phyloP scores from a whole-genome alignment of 2,888 invertebrate genomes.

The Tinea semifulvella region DNA sequence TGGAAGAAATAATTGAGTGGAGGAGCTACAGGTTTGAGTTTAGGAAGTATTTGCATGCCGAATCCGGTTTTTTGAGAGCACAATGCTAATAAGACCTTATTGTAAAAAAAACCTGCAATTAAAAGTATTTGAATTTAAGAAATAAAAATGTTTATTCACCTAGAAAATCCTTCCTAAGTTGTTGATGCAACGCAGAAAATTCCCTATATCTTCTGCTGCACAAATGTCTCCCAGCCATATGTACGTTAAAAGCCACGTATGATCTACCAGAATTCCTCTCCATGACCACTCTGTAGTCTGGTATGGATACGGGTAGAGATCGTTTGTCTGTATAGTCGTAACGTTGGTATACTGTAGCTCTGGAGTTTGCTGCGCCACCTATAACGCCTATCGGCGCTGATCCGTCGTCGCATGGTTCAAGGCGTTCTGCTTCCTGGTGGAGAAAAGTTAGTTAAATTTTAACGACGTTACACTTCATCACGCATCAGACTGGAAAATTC shows the following conservation, averaged over 20 bases:
- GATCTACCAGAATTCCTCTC: constrained; percentile 88
- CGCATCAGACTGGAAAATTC: no score
- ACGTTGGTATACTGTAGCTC: constrained; percentile 59
- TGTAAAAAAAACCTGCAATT: not conserved
- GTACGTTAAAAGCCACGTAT: constrained; percentile 96
- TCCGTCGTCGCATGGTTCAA: constrained; percentile 85
- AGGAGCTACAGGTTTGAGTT: no score
- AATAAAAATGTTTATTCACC: constrained; percentile 55
- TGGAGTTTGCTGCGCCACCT: constrained; percentile 56
- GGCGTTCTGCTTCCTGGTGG: constrained; percentile 78
- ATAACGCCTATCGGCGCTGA: constrained; percentile 52
- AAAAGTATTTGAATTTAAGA: not conserved
- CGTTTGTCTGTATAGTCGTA: constrained; percentile 97
- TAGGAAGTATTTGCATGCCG: no score
- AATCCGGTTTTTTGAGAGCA: no score
- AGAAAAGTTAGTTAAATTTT: no score
- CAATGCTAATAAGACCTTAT: no score
- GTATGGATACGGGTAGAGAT: constrained; percentile 87
- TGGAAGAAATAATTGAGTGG: no score
- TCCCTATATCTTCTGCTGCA: constrained; percentile 97
- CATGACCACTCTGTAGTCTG: constrained; percentile 90
- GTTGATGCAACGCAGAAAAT: constrained; percentile 89
- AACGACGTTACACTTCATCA: no score
- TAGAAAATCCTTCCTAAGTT: constrained; percentile 91
- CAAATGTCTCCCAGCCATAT: constrained; percentile 98